Conservation (phyloP, 2,113 vertebrate genomes). For the Phocoena phocoena region DNA sequence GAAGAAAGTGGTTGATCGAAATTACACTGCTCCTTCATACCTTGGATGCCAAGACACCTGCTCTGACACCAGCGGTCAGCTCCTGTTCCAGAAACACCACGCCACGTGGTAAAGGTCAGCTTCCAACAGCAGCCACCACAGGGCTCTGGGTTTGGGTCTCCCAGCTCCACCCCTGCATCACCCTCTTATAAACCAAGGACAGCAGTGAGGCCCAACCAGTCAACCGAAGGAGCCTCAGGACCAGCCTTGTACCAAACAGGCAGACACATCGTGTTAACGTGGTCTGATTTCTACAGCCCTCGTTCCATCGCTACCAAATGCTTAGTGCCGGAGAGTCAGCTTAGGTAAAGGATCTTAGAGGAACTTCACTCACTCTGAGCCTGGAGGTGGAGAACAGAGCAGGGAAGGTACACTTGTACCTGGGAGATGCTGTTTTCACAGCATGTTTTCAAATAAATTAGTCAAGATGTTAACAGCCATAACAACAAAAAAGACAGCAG, state of each 20-base stretch:
- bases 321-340: neutral
- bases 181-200: neutral
- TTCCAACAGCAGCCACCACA: rapidly evolving
- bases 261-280: no score
- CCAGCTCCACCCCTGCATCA: neutral
- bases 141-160: neutral
- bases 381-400: neutral
- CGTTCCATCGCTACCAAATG: rapidly evolving
- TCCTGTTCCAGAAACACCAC: neutral
- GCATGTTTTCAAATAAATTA: neutral
- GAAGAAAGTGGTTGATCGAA: neutral
- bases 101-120: rapidly evolving
- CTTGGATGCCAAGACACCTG: no score
- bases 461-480: neutral
- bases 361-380: neutral
- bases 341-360: neutral
- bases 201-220: neutral
- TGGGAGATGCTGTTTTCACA: neutral
- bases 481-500: neutral
- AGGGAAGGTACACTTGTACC: neutral
- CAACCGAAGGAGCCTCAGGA: neutral
- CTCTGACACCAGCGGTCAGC: neutral
- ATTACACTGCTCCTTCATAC: neutral
- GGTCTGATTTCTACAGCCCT: neutral
- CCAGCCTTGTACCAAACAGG: neutral